Evolutionary conservation across 2,888 invertebrate species (phyloP).

Genomic region (Disparrhopalites patrizii): DNA sequence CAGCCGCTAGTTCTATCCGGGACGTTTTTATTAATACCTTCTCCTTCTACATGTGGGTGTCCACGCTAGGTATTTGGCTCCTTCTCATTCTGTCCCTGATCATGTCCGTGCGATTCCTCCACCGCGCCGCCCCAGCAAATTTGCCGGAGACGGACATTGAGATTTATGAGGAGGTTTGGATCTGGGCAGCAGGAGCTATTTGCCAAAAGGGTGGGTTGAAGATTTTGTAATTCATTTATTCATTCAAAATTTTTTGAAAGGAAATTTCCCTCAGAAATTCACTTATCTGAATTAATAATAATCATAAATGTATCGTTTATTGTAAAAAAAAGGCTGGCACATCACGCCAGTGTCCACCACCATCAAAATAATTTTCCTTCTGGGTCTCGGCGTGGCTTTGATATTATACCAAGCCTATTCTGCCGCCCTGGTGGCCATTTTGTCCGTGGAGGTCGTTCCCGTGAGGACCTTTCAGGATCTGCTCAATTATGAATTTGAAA

Average conservation of each 20-base stretch:
- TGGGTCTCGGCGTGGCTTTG: slow-evolving; percentile 33
- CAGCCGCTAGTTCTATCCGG: slow-evolving; percentile 33
- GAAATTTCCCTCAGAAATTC: background rate
- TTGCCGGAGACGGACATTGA: background rate
- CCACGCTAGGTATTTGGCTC: background rate
- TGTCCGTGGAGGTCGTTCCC: slow-evolving; percentile 39
- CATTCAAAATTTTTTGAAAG: background rate
- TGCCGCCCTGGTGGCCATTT: slow-evolving; percentile 39
- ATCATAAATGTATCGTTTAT: too few species aligned
- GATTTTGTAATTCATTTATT: background rate
- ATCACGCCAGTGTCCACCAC: slow-evolving; percentile 34
- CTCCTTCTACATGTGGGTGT: slow-evolving; percentile 31
- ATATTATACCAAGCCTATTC: slow-evolving; percentile 39
- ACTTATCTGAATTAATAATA: too few species aligned
- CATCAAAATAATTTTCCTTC: slow-evolving; percentile 41
- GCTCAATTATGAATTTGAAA: slow-evolving; percentile 29
- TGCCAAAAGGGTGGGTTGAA: slow-evolving; percentile 42
- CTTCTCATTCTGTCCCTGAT: background rate
- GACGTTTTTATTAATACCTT: slow-evolving; percentile 40
- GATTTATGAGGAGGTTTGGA: slow-evolving; percentile 22
- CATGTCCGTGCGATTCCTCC: background rate
- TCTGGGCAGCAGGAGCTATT: slow-evolving; percentile 38
- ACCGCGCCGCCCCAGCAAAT: background rate
- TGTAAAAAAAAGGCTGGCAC: slow-evolving; percentile 34
- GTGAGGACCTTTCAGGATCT: slow-evolving; percentile 30